Conservation (phyloP, 2,797 vertebrate genomes). For the Allobates femoralis region DNA sequence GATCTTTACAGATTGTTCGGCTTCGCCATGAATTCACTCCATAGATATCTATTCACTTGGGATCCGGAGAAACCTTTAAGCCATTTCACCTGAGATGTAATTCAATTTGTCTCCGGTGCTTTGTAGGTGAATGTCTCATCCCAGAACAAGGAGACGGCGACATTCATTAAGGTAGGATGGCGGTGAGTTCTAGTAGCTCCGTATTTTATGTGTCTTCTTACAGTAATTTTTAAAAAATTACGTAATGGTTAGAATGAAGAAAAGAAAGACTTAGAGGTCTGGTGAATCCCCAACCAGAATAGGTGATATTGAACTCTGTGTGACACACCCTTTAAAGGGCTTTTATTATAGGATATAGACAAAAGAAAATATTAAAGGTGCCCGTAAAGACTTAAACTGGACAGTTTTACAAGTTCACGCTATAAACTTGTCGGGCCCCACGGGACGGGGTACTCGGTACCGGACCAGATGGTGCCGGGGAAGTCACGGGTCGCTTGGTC, state of each 20-base stretch:
- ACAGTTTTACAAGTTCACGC: too few relatives aligned
- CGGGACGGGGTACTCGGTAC: too few relatives aligned
- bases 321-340: too few relatives aligned
- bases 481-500: too few relatives aligned
- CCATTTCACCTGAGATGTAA: conserved; percentile 55
- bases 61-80: conserved; percentile 40
- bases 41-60: conserved; percentile 35
- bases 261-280: not conserved
- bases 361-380: too few relatives aligned
- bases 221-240: not conserved
- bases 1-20: conserved; percentile 7
- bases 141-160: not conserved
- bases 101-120: conserved; percentile 35
- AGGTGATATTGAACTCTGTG: too few relatives aligned
- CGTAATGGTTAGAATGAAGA: not conserved
- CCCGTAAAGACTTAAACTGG: too few relatives aligned
- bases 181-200: not conserved
- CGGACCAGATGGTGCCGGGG: too few relatives aligned
- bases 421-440: too few relatives aligned
- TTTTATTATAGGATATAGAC: too few relatives aligned
- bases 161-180: conserved; percentile 12
- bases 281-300: too few relatives aligned
- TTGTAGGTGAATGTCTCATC: conserved; percentile 33
- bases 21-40: not conserved
- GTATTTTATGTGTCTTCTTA: not conserved